Evolutionary conservation across 2,888 invertebrate genomes (phyloP).

Genomic region (Digitonthophagus gazella): DNA sequence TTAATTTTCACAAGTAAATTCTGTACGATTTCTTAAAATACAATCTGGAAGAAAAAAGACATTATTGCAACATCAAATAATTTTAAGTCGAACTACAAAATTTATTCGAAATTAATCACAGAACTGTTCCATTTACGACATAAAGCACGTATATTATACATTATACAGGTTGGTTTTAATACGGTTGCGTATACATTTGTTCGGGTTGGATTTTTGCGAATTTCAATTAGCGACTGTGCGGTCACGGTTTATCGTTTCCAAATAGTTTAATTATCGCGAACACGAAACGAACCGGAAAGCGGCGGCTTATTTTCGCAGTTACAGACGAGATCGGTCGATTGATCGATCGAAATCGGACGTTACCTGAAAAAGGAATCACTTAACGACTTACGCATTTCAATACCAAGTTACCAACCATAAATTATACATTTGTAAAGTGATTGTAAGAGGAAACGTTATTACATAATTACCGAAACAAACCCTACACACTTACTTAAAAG

Average conservation of each 20-base stretch:
- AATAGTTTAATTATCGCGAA: not conserved
- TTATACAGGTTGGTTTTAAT: too few species aligned
- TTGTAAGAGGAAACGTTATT: not conserved
- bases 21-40: too few species aligned
- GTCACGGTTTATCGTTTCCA: not conserved
- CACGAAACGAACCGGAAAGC: not conserved
- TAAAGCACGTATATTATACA: too few species aligned
- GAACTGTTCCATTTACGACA: not conserved
- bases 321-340: not conserved
- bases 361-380: too few species aligned
- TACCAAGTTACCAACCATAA: too few species aligned
- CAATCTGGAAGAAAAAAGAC: too few species aligned
- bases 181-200: not conserved
- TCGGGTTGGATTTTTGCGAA: not conserved
- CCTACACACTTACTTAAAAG: not conserved
- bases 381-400: too few species aligned
- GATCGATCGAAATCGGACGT: too few species aligned
- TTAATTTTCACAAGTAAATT: too few species aligned
- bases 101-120: not conserved
- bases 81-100: not conserved
- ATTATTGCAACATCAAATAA: not conserved
- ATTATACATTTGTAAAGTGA: not conserved
- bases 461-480: not conserved
- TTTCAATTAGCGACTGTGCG: not conserved
- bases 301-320: not conserved